Percentiles rank a stretch among this genome's conserved stretches.
These are phyloP conservation scores for Idris sp. DNA, from an alignment of 1,140 invertebrate genomes.

Conservation along the genomic window DNA sequence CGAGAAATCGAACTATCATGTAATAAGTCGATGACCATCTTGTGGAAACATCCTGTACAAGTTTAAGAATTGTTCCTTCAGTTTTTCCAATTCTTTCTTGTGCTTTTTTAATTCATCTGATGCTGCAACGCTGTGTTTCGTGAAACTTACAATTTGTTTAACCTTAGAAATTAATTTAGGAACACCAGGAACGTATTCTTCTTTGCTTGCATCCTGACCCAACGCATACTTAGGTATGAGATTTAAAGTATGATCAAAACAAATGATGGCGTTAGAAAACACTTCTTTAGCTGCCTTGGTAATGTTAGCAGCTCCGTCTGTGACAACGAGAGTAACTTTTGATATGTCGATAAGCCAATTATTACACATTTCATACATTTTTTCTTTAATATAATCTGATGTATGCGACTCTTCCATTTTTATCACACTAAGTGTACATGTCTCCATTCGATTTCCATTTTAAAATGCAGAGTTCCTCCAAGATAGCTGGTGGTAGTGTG, in stretches of 20 bases:
- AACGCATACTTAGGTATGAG: constrained; percentile 16
- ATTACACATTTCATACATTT: constrained; percentile 3
- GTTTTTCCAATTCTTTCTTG: too few species aligned
- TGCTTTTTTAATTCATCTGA: constrained; percentile 12
- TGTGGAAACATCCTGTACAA: too few species aligned
- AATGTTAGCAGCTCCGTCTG: constrained; percentile 34
- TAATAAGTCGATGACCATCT: too few species aligned
- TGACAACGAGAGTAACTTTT: constrained; percentile 15
- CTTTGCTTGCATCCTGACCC: too few species aligned
- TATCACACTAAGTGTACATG: constrained; percentile 16
- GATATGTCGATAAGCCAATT: constrained; percentile 9
- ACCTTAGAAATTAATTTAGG: constrained; percentile 13
- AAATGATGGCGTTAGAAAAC: constrained; percentile 7
- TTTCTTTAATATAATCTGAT: constrained; percentile 15
- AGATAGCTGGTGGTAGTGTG: constrained; percentile 27
- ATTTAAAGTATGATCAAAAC: constrained; percentile 32
- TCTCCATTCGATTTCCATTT: constrained; percentile 17
- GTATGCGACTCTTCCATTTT: constrained; percentile 18
- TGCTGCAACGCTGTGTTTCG: constrained; percentile 18
- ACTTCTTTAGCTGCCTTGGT: constrained; percentile 6
- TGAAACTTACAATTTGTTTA: constrained; percentile 20
- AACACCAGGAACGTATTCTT: constrained; percentile 21
- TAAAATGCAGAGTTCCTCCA: constrained; percentile 22
- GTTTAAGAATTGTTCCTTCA: too few species aligned
- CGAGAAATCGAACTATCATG: too few species aligned